phyloP scores from a whole-genome alignment of 2,888 invertebrate species.

The Noctuana brunneofusca region DNA sequence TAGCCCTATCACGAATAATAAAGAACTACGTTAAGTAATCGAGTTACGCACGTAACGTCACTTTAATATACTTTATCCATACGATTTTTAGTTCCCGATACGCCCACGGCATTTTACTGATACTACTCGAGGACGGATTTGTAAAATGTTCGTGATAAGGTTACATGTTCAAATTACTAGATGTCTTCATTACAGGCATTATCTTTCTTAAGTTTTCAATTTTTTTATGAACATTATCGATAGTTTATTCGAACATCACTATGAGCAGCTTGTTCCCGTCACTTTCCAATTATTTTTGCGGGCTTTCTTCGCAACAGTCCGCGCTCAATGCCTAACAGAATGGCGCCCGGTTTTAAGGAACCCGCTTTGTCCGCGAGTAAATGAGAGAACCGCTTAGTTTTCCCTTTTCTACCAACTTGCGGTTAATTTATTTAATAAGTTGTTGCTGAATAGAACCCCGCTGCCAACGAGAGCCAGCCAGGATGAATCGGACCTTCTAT shows the following conservation, averaged over 20 bases:
- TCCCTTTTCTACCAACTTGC: slow-evolving; percentile 74
- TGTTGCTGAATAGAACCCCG: slow-evolving; percentile 72
- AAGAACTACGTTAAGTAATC: too few relatives aligned
- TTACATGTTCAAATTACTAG: too few relatives aligned
- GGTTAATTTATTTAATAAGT: slow-evolving; percentile 82
- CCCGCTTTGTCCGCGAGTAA: slow-evolving; percentile 66
- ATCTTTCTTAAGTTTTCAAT: too few relatives aligned
- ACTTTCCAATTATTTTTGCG: slow-evolving; percentile 81
- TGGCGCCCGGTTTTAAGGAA: slow-evolving; percentile 71
- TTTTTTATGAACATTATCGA: slow-evolving; percentile 32
- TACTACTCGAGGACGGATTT: too few relatives aligned
- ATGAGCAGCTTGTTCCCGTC: slow-evolving; percentile 63
- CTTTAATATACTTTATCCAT: too few relatives aligned
- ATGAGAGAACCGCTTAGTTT: slow-evolving; percentile 69
- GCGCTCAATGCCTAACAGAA: slow-evolving; percentile 68
- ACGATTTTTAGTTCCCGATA: too few relatives aligned
- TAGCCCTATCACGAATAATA: too few relatives aligned
- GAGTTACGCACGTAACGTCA: too few relatives aligned
- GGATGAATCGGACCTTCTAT: slow-evolving; percentile 72
- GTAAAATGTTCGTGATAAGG: too few relatives aligned
- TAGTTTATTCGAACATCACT: slow-evolving; percentile 36
- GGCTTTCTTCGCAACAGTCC: slow-evolving; percentile 71
- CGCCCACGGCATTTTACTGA: too few relatives aligned
- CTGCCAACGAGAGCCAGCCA: slow-evolving; percentile 55
- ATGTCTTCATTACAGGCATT: too few relatives aligned